phyloP scores from a whole-genome alignment of 2,888 invertebrate genomes.

The Tetragonisca angustula region DNA sequence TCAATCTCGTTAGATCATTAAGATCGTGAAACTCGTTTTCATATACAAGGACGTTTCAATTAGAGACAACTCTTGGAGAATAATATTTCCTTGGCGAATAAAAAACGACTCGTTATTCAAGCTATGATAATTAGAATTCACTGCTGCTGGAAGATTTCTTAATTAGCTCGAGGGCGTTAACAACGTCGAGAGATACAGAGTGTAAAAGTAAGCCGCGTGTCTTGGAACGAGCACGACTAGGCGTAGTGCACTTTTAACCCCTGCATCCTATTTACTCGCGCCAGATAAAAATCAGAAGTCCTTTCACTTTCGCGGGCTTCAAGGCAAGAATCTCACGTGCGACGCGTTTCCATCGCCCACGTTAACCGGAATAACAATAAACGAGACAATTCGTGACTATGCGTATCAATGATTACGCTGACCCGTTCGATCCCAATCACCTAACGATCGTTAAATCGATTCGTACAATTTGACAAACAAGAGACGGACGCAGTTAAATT shows the following conservation, averaged over 20 bases:
- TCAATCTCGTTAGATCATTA: neutral
- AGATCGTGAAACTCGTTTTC: neutral
- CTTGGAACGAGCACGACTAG: constrained; percentile 17
- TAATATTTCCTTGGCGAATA: neutral
- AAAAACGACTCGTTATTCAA: neutral
- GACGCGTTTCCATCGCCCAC: constrained; percentile 51
- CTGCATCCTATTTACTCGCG: constrained; percentile 40
- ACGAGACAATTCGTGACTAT: neutral
- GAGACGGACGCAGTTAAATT: too few relatives aligned
- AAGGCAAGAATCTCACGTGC: constrained; percentile 73
- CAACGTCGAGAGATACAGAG: neutral
- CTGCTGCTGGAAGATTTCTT: neutral
- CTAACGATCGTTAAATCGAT: neutral
- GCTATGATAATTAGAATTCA: neutral
- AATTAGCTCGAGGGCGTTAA: constrained; percentile 8
- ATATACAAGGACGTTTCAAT: too few relatives aligned
- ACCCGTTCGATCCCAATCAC: neutral
- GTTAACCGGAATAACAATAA: constrained; percentile 12
- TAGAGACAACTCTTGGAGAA: neutral
- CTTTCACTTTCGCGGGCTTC: constrained; percentile 79
- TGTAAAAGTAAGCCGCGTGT: constrained; percentile 10
- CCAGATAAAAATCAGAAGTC: constrained; percentile 64
- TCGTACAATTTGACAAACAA: neutral
- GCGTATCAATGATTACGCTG: neutral
- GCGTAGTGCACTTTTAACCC: constrained; percentile 53